phyloP scores from a whole-genome alignment of 2,113 vertebrate genomes.

The Hipposideros armiger region DNA sequence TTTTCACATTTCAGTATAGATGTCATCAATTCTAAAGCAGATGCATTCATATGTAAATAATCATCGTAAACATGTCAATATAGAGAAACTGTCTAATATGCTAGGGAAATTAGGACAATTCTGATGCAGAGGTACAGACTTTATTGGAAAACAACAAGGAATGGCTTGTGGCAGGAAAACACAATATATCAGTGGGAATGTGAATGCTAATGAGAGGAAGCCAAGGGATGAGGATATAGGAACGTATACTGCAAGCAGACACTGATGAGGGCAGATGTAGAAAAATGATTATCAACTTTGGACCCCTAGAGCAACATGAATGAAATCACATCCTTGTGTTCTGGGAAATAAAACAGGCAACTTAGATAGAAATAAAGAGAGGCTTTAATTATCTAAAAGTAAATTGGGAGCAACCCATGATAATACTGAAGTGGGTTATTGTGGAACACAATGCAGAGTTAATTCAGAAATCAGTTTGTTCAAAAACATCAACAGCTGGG shows the following conservation, averaged over 20 bases:
- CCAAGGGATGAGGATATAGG: conserved; percentile 67
- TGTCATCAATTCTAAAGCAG: conserved; percentile 39
- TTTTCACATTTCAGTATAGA: conserved; percentile 69
- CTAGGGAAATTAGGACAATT: conserved; percentile 74
- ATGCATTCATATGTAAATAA: conserved; percentile 56
- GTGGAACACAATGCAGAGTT: conserved; percentile 88
- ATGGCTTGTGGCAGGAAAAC: conserved; percentile 74
- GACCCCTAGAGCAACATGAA: conserved; percentile 87
- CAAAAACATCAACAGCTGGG: conserved; percentile 90
- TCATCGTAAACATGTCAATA: conserved; percentile 60
- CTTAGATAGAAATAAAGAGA: conserved; percentile 88
- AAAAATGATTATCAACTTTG: conserved; percentile 89
- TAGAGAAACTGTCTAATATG: conserved; percentile 22
- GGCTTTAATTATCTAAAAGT: conserved; percentile 91
- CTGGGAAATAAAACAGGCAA: conserved; percentile 89
- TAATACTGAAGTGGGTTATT: conserved; percentile 89
- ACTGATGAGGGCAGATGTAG: conserved; percentile 87
- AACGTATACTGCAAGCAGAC: conserved; percentile 81
- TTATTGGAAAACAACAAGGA: conserved; percentile 77
- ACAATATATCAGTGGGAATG: conserved; percentile 62
- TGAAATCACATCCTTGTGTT: conserved; percentile 88
- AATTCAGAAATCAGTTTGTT: conserved; percentile 90
- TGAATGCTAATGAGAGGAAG: conserved; percentile 83
- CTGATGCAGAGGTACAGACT: conserved; percentile 69
- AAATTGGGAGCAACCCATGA: conserved; percentile 89